Base-by-base conservation (phyloP, 64 coral and sea anemone genomes). In the Pocillopora verrucosa region DNA sequence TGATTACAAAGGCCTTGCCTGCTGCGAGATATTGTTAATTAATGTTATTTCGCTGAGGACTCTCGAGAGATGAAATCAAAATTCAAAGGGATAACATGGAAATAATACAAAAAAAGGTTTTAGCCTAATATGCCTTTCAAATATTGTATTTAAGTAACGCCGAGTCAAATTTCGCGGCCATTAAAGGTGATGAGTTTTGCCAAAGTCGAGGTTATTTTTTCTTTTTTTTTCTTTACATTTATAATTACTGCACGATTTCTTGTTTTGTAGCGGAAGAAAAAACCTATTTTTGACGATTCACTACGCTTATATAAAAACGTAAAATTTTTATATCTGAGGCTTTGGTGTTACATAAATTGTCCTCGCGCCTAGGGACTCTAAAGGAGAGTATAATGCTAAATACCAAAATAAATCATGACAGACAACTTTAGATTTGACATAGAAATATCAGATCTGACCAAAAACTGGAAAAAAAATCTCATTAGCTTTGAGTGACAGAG, bases 21-120 rank as follows among this genome's bases (percentile, higher is more conserved):
- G 56, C 82, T 85, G 82, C 20, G 82, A 72, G 63, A 34, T 85
- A 85, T 85, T 36, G 63, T 72, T 85, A 85, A 85, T 85, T 85
- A 57, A 85, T 85, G 38, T 34, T 19, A 57, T 70, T 79, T 85
- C 56, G 20, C 63, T 37, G 22, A 84, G 56, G 64, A 56, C 25
- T 65, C 77, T 25, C 35, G 65, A 70, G 72, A 70, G 63, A 85
- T 57, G 82, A 72, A 69, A 70, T 72, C 19, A 85, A 30, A 68
- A 72, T 72, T 35, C 37, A 68, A 58, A 36, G 17, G 51, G 26
- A 70, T 15, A 35, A 7, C 4, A 34, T 19, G 13, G 62, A 20
- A 24, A 35, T 63, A 59, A 81, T 62, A 59, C 15, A 35, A 15
- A 15, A 15, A 36, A 60, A 34, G 16, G 5, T 60, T 80, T 51